Evolutionary conservation across 2,797 vertebrate species (phyloP).

Genomic region (Eremophila alpestris): DNA sequence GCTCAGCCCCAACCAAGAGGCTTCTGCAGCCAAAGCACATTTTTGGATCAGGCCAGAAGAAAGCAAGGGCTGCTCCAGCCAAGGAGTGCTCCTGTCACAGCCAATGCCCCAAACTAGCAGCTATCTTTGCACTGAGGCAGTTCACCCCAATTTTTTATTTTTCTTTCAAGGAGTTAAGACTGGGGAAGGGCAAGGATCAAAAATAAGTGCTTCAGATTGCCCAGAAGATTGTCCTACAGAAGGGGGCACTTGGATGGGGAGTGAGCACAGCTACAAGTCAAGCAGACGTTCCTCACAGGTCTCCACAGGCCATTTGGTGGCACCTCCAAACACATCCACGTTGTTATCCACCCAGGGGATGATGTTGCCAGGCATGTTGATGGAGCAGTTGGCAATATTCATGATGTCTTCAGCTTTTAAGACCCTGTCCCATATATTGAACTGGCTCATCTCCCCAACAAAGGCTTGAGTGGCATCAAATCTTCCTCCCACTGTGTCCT

Average conservation of each 20-base stretch:
- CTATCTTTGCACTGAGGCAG: neutral
- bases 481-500: conserved; percentile 95
- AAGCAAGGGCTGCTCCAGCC: neutral
- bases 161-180: neutral
- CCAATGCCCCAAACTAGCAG: neutral
- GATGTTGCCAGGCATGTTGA: conserved; percentile 91
- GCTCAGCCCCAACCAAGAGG: neutral
- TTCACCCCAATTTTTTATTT: neutral
- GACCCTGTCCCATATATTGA: conserved; percentile 97
- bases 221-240: conserved; percentile 63
- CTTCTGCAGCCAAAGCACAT: neutral
- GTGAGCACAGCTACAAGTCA: conserved; percentile 80
- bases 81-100: neutral
- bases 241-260: conserved; percentile 48
- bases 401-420: conserved; percentile 88
- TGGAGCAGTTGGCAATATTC: conserved; percentile 93
- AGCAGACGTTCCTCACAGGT: conserved; percentile 90
- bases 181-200: conserved; percentile 13
- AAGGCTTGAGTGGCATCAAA: conserved; percentile 98
- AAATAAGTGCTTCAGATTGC: conserved; percentile 53
- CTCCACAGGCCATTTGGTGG: conserved; percentile 90
- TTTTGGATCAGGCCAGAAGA: neutral
- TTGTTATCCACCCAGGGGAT: conserved; percentile 93
- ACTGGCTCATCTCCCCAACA: conserved; percentile 96
- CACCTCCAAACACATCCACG: conserved; percentile 93